Percentiles rank a stretch among this genome's conserved stretches.
Evolutionary conservation across 2,113 vertebrate genomes (phyloP).

Genomic region (Triplophysa tibetana): DNA sequence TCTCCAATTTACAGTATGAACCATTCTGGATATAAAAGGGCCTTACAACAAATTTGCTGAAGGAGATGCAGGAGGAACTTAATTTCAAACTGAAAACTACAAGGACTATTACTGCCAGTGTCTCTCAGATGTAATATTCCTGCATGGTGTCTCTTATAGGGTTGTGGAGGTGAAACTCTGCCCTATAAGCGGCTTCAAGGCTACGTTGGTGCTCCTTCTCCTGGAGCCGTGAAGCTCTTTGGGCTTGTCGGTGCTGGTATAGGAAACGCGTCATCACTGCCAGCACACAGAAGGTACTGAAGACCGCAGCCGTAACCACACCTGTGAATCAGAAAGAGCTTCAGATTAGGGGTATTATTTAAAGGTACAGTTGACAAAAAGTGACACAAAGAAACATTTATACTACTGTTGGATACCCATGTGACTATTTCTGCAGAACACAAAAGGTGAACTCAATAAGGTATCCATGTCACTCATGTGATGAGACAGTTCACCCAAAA

Average conservation of each 20-base stretch:
- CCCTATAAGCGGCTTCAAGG: conserved; percentile 85
- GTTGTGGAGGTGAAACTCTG: conserved; percentile 89
- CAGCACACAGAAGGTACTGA: conserved; percentile 81
- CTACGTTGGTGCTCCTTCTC: conserved; percentile 83
- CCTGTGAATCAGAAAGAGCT: conserved; percentile 61
- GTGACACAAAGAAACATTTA: too few relatives aligned
- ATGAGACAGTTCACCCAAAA: too few relatives aligned
- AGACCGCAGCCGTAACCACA: conserved; percentile 82
- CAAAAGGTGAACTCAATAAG: too few relatives aligned
- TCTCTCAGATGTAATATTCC: conserved; percentile 94
- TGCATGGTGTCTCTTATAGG: conserved; percentile 89
- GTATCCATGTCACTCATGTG: too few relatives aligned
- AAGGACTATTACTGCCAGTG: conserved; percentile 53
- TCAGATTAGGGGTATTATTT: not conserved
- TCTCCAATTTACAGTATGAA: conserved; percentile 4
- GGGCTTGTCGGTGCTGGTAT: conserved; percentile 87
- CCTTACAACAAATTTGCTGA: conserved; percentile 19
- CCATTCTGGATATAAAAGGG: conserved; percentile 34
- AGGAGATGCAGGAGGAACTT: conserved; percentile 42
- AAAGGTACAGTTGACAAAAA: too few relatives aligned
- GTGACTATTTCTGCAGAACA: too few relatives aligned
- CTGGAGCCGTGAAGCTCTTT: conserved; percentile 71
- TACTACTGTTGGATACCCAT: too few relatives aligned
- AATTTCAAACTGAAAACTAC: conserved; percentile 60
- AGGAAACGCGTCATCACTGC: conserved; percentile 88